phyloP scores from a whole-genome alignment of 2,888 invertebrate genomes.

The Antheraea yamamai region DNA sequence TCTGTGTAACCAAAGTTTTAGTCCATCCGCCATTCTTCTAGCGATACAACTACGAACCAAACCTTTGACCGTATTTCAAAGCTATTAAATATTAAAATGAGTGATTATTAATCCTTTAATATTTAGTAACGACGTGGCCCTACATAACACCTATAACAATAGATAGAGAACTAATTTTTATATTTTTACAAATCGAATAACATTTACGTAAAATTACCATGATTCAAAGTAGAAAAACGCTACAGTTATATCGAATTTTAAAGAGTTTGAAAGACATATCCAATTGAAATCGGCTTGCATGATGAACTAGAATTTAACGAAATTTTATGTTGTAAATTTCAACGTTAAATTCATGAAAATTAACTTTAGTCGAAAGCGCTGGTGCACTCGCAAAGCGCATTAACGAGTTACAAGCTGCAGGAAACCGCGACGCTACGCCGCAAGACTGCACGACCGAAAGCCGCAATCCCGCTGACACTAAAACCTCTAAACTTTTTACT shows the following conservation, averaged over 20 bases:
- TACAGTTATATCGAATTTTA: background rate
- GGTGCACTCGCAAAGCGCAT: conserved; percentile 5
- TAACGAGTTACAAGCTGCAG: background rate
- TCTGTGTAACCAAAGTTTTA: background rate
- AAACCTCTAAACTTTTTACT: background rate
- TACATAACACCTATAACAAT: no score
- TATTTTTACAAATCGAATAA: no score
- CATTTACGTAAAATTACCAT: no score
- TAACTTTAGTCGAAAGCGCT: background rate
- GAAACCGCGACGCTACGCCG: conserved; percentile 1
- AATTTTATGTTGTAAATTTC: background rate
- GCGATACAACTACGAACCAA: no score
- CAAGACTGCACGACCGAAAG: background rate
- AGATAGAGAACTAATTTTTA: no score
- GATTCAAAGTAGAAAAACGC: background rate
- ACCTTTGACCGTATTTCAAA: no score
- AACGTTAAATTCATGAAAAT: background rate
- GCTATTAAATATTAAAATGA: no score
- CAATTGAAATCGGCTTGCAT: background rate
- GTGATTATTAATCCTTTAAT: no score
- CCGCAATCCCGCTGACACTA: background rate
- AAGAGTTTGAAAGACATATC: background rate
- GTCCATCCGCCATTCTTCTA: no score
- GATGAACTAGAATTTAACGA: background rate
- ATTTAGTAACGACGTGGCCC: no score